Evolutionary conservation across 2,888 invertebrate genomes (phyloP).

Genomic region (Brachynemurus nebulosus): DNA sequence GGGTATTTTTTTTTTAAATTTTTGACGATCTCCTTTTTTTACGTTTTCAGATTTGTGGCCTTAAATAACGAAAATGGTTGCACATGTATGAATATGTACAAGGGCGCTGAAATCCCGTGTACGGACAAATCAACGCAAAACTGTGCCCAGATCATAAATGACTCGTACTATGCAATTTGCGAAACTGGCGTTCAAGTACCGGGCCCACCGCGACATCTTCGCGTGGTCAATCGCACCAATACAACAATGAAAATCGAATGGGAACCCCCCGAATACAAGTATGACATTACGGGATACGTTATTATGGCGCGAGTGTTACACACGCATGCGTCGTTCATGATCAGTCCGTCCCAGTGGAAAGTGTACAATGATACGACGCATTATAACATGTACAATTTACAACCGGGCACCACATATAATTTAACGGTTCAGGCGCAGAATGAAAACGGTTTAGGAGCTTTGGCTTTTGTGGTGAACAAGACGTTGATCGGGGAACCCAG

Average conservation of each 20-base stretch:
- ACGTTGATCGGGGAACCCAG: slow-evolving; percentile 59
- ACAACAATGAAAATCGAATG: slow-evolving; percentile 45
- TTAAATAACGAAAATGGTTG: too few species aligned
- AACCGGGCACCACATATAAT: slow-evolving; percentile 63
- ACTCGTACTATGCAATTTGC: too few species aligned
- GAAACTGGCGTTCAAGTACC: slow-evolving; percentile 45
- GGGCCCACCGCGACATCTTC: slow-evolving; percentile 51
- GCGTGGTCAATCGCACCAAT: slow-evolving; percentile 43
- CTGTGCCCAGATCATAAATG: too few species aligned
- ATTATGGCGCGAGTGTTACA: slow-evolving; percentile 39
- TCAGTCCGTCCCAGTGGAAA: slow-evolving; percentile 40
- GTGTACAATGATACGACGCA: slow-evolving; percentile 43
- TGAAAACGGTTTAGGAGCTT: slow-evolving; percentile 42
- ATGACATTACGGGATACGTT: slow-evolving; percentile 39
- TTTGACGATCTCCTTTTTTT: too few species aligned
- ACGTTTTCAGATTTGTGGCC: too few species aligned
- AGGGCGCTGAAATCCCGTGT: too few species aligned
- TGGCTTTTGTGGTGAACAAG: slow-evolving; percentile 40
- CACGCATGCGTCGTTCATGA: slow-evolving; percentile 40
- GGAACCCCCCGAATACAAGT: slow-evolving; percentile 40
- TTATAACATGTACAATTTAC: slow-evolving; percentile 45
- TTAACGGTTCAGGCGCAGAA: slow-evolving; percentile 55
- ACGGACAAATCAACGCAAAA: too few species aligned
- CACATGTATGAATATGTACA: too few species aligned
- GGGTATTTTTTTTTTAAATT: too few species aligned